A percentile compares a stretch with the other conserved stretches of the same genome.
These are phyloP conservation scores for Pipistrellus nathusii DNA, from an alignment of 2,797 vertebrate species.

Conservation along the genomic window DNA sequence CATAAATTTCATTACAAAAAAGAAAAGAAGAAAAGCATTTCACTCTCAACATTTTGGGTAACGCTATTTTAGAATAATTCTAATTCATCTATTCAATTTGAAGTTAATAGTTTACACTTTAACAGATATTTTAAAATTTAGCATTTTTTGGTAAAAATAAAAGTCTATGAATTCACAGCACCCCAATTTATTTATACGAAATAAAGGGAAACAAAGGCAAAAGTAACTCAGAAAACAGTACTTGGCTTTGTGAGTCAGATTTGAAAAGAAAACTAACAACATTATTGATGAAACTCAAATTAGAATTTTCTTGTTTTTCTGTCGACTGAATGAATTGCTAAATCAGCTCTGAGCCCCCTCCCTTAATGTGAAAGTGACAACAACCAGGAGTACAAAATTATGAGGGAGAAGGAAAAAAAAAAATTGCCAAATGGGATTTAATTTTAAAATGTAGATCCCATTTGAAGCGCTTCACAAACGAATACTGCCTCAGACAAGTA, in stretches of 20 bases:
- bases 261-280: constrained; percentile 36
- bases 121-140: neutral
- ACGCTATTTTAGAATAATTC: neutral
- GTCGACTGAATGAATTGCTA: neutral
- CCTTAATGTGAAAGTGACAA: constrained; percentile 39
- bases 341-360: neutral
- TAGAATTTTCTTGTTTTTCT: neutral
- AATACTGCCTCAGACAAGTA: constrained; percentile 21
- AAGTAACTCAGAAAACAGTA: constrained; percentile 36
- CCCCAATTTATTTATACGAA: neutral
- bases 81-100: constrained; percentile 1
- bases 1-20: constrained; percentile 44
- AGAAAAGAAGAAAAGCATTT: neutral
- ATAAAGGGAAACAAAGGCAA: neutral
- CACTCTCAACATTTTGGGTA: neutral
- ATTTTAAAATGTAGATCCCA: constrained; percentile 82
- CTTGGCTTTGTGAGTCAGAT: constrained; percentile 27
- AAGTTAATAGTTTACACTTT: neutral
- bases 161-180: neutral
- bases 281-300: constrained; percentile 45
- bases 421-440: constrained; percentile 61
- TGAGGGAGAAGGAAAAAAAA: neutral
- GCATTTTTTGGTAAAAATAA: neutral
- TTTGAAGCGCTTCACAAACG: constrained; percentile 73
- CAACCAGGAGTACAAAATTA: constrained; percentile 50